Evolutionary conservation across 1,140 invertebrate genomes (phyloP), one percentile per base, ranked within the genome.

Genomic region (Gryon sp.): DNA sequence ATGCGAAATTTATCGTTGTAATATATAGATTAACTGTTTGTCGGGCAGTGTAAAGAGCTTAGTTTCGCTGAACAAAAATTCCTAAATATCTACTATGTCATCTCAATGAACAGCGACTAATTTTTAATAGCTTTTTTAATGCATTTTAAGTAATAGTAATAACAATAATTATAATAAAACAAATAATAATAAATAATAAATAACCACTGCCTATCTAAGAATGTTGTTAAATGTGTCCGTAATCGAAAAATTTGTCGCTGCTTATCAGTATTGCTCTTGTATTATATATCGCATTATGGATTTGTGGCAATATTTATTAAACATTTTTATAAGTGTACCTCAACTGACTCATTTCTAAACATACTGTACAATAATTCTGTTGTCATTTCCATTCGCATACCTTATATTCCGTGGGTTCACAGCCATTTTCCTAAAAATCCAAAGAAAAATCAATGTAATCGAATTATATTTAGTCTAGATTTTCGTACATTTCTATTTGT

Each of bases 221-320:
- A 81, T 83, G 83, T 83, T 84, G 84, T 80, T 78, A n/a, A 79
- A 81, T 84, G 80, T 87, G 80, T 86, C 78, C 84, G 83, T 84
- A 86, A 79, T 80, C 84, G 80, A 86, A 86, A 81, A 80, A 69
- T 40, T 83, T 76, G 80, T 85, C 79, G 84, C 85, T 83, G 84
- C 83, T 85, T 84, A 79, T 82, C 84, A 86, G 80, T 85, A 87
- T 86, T 85, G 83, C 82, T 85, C 81, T 82, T 79, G 72, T 84
- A 77, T 86, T 82, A 80, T 84, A 84, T 79, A 78, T n/a, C n/a
- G 81, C 81, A 83, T 84, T 83, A 84, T 83, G 81, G 68, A 85
- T 82, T 82, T 80, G 80, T 82, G 78, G 82, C 82, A 86, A 82
- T 79, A 79, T 85, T 84, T 82, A 85, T 85, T 84, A 84, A 86